These are phyloP conservation scores for Trachelus tabidus DNA, from an alignment of 2,888 invertebrate species.

Conservation along the genomic window DNA sequence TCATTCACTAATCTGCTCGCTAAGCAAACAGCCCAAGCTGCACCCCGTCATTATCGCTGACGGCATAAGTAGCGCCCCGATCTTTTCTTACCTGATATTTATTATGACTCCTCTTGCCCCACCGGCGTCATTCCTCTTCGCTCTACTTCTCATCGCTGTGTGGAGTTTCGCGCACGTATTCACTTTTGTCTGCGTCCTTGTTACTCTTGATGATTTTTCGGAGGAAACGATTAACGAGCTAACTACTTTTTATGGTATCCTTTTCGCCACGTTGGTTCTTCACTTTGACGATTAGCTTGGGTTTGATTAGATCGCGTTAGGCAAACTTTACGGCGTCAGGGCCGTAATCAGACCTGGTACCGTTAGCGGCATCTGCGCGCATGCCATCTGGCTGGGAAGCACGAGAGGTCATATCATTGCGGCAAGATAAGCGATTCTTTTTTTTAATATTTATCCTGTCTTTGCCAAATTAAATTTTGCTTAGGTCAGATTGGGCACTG, in stretches of 20 bases:
- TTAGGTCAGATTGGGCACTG: not conserved
- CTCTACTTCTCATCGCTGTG: not conserved
- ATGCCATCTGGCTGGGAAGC: not conserved
- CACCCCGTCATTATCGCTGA: constrained; percentile 66
- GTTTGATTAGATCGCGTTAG: not conserved
- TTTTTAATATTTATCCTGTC: not conserved
- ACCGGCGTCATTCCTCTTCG: constrained; percentile 15
- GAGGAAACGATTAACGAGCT: not conserved
- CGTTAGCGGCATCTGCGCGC: not conserved
- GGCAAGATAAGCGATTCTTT: not conserved
- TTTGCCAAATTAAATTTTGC: not conserved
- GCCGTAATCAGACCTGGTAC: not conserved
- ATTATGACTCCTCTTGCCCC: constrained; percentile 42
- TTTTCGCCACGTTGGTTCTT: constrained; percentile 49
- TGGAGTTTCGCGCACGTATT: not conserved
- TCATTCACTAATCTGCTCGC: constrained; percentile 66
- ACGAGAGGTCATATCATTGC: not conserved
- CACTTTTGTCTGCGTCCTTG: not conserved
- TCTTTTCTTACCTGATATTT: constrained; percentile 53
- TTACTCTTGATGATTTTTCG: not conserved
- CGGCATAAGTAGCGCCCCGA: constrained; percentile 63
- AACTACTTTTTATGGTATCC: constrained; percentile 49
- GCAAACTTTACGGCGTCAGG: not conserved
- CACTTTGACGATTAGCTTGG: constrained; percentile 10
- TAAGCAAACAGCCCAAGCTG: constrained; percentile 64